Evolutionary conservation across 1,140 invertebrate genomes (phyloP).

Genomic region (Berghia stephanieae): DNA sequence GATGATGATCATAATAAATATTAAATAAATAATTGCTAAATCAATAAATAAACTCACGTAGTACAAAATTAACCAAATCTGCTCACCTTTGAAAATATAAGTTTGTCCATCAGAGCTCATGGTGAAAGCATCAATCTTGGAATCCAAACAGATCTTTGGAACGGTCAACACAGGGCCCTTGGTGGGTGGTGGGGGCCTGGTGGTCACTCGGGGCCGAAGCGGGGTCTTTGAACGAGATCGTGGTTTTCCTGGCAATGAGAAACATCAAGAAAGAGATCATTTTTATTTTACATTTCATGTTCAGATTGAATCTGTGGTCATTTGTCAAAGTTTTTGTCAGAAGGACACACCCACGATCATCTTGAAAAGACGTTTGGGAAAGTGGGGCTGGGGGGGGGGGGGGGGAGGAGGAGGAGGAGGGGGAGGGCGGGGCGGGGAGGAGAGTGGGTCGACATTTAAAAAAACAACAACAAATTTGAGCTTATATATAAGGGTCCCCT

Average conservation of each 20-base stretch:
- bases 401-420: no score
- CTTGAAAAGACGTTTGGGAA: no score
- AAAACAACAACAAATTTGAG: no score
- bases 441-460: no score
- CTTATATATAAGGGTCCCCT: no score
- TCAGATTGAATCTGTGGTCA: no score
- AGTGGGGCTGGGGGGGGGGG: no score
- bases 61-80: not conserved
- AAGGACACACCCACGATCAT: no score
- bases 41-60: not conserved
- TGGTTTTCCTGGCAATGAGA: not conserved
- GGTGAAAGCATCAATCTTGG: slow-evolving; percentile 49
- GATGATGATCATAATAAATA: not conserved
- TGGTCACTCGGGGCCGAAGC: not conserved
- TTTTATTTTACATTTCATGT: no score
- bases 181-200: slow-evolving; percentile 15
- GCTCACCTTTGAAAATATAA: slow-evolving; percentile 52
- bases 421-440: no score
- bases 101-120: slow-evolving; percentile 47
- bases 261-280: no score
- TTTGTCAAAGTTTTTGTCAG: no score
- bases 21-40: not conserved
- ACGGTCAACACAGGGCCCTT: slow-evolving; percentile 37
- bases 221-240: not conserved
- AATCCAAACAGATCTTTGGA: slow-evolving; percentile 47